Conservation (phyloP, 2,113 vertebrate species). For the Dicentrarchus labrax region DNA sequence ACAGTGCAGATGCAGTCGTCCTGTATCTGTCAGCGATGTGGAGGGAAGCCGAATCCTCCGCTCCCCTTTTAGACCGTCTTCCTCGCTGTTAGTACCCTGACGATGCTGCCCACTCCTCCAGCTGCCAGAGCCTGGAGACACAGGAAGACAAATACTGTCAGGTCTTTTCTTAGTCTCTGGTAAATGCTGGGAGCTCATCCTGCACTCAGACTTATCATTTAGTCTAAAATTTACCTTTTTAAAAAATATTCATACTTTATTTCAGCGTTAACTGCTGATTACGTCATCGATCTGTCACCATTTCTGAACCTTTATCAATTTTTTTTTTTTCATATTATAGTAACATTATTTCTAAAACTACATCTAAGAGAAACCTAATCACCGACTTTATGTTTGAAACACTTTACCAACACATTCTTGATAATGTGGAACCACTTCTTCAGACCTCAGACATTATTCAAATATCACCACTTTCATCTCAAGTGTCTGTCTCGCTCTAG, state of each 20-base stretch:
- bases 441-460: neutral
- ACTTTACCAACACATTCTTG: neutral
- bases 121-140: constrained; percentile 91
- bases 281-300: neutral
- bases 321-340: too few species aligned
- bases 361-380: neutral
- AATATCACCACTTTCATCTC: too few species aligned
- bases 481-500: neutral
- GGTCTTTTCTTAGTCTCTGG: neutral
- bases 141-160: neutral
- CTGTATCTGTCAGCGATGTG: constrained; percentile 33
- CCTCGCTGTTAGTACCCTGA: constrained; percentile 95
- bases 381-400: neutral
- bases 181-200: too few species aligned
- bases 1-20: constrained; percentile 13
- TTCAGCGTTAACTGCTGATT: neutral
- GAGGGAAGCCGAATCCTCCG: constrained; percentile 7
- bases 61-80: constrained; percentile 90
- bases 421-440: neutral
- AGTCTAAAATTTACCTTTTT: too few species aligned
- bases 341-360: neutral
- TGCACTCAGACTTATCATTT: too few species aligned
- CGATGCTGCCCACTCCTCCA: constrained; percentile 96
- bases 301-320: neutral
- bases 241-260: neutral